phyloP scores from a whole-genome alignment of 2,888 invertebrate genomes.

The Pardosa pseudoannulata region DNA sequence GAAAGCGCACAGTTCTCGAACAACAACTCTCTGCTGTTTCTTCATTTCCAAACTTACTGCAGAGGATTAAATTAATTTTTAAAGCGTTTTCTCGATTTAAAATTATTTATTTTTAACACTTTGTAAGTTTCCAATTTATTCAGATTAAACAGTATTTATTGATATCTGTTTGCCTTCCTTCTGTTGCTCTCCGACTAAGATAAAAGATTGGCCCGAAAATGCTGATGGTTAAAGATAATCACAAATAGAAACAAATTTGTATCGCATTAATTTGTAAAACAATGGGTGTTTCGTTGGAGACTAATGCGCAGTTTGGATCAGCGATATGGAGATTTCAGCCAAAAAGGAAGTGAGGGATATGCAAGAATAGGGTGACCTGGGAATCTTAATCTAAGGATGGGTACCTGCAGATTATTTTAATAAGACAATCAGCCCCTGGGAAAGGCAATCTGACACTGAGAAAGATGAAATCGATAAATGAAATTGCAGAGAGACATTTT shows the following conservation, averaged over 20 bases:
- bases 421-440: no score
- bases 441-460: no score
- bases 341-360: no score
- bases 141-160: neutral
- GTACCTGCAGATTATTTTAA: no score
- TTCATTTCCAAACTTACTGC: neutral
- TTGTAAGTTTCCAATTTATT: neutral
- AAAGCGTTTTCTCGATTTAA: neutral
- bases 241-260: neutral
- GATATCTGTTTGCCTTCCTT: neutral
- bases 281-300: neutral
- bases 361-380: no score
- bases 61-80: neutral
- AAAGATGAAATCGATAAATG: no score
- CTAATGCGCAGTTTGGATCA: neutral
- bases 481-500: no score
- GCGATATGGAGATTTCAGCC: no score
- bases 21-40: neutral
- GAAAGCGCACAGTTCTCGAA: neutral
- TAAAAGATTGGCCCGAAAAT: constrained; percentile 4
- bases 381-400: no score
- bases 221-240: neutral
- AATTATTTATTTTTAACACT: neutral
- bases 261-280: neutral
- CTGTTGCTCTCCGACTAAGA: neutral